A percentile compares a stretch with the other conserved stretches of the same genome.
Conservation (phyloP, 2,797 vertebrate species). For the Clarias pachynema region DNA sequence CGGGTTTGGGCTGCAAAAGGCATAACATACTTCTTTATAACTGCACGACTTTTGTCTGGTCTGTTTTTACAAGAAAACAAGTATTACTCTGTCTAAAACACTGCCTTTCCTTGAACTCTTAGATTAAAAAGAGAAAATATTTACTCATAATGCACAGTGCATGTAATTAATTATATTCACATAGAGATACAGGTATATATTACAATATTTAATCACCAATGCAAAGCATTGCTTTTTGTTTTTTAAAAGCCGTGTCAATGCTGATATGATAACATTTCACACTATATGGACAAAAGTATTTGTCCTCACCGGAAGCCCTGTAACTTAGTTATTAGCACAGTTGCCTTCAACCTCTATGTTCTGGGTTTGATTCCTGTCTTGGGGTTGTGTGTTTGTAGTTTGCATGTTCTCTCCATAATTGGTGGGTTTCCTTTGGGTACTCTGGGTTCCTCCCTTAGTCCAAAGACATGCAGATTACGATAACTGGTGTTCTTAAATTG, state of each 20-base stretch:
- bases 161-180: not conserved
- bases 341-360: too few relatives aligned
- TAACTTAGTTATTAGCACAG: too few relatives aligned
- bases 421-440: too few relatives aligned
- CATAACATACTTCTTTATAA: not conserved
- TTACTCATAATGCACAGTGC: not conserved
- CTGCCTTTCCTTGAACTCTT: not conserved
- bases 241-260: not conserved
- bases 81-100: not conserved
- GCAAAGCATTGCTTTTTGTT: not conserved
- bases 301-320: too few relatives aligned
- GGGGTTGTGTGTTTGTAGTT: too few relatives aligned
- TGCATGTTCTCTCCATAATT: too few relatives aligned
- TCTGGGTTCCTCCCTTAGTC: too few relatives aligned
- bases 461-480: too few relatives aligned
- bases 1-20: not conserved
- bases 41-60: not conserved
- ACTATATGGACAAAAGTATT: too few relatives aligned
- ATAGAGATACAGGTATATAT: not conserved
- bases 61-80: not conserved
- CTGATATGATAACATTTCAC: not conserved
- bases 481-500: too few relatives aligned
- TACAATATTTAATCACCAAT: not conserved
- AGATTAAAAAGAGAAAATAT: too few relatives aligned
- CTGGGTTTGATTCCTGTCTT: too few relatives aligned